Evolutionary conservation across 53 echinoderm and acorn worm genomes (phyloP), one percentile per base, ranked within the genome.

Genomic region (Actinopyga echinites): DNA sequence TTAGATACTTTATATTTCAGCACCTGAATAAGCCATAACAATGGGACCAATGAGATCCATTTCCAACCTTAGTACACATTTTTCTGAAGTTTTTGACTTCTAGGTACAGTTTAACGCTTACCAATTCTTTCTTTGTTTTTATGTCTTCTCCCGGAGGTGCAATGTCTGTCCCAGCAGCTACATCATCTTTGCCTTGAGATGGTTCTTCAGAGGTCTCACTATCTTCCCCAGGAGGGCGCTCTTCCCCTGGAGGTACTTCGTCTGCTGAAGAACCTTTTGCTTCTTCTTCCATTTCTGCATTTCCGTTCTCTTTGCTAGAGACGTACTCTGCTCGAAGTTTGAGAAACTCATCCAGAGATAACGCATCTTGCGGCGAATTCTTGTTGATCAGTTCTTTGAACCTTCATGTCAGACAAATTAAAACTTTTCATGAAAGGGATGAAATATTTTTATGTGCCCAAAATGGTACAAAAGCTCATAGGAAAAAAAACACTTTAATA

Each of bases 281-380:
- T 25, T 91, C 93, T 24, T 87, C 69, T 38, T 80, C 86, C 26
- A 73, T 52, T 44, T 65, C 80, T 58, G 53, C 73, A 21, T 92
- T 90, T 5, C 59, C 84, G 15, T 86, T 79, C 59, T 83, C 86
- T 34, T 87, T 85, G 5, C 45, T 89, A 6, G 90, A 89, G 2
- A 97, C 90, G 24, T 94, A 90, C 79, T 97, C 93, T 56, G 83
- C 67, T 20, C 97, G 77, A 11, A 92, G 84, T 57, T 89, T 90
- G 75, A 94, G 84, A 75, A 94, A 94, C 85, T 97, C 97, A 30
- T 92, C 97, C 34, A 92, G 77, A 17, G 95, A 90, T 7, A 97
- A 82, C 35, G 82, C 86, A 35, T 97, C 92, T 64, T 92, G 95
- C 28, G 94, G 94, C 23, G 87, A 86, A 56, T 95, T 90, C 9